Base-by-base conservation (phyloP, 1,140 invertebrate species). In the Cardiocondyla obscurior region DNA sequence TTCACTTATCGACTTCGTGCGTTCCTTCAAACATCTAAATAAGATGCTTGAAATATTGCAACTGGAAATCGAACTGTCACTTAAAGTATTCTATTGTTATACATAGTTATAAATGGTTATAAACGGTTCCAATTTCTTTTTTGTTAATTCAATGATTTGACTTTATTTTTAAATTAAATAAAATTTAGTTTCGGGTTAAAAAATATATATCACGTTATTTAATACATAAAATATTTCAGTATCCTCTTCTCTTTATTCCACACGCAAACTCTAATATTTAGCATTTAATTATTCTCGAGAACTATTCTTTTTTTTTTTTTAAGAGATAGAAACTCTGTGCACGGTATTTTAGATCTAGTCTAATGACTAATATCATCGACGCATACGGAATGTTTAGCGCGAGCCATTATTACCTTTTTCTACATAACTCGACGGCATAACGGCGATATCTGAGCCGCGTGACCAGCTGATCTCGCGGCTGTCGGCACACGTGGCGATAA, bases 401-500 rank as follows among this genome's bases (percentile, higher is more conserved):
- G 28, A 30, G 3, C 42, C 44, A 65, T 77, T 53, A 65, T 77
- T 74, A 36, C 12, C 28, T 53, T 77, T 77, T 77, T 65, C 16
- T 25, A 30, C 74, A 77, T 65, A 77, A 65, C 60, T 65, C 7
- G 8, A n/a, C 25, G 28, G 36, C 28, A n/a, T 60, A 74, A 65
- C 7, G 14, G 14, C 58, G 60, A 51, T 77, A 77, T 64, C 60
- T 51, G 30, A 62, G 58, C 36, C 64, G 76, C 58, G 44, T 33
- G 44, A 28, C 64, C 55, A 30, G 28, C 36, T 19, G 73, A 60
- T 81, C 51, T 57, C 55, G 65, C 77, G 28, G 28, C 30, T 81
- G 28, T 30, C 53, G 42, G 67, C 30, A 55, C 67, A 57, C 49
- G 77, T 58, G 69, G 69, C 69, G 81, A 82, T 74, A 74, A 60